phyloP scores from a whole-genome alignment of 1,140 invertebrate genomes.

The Lordiphosa mommai region DNA sequence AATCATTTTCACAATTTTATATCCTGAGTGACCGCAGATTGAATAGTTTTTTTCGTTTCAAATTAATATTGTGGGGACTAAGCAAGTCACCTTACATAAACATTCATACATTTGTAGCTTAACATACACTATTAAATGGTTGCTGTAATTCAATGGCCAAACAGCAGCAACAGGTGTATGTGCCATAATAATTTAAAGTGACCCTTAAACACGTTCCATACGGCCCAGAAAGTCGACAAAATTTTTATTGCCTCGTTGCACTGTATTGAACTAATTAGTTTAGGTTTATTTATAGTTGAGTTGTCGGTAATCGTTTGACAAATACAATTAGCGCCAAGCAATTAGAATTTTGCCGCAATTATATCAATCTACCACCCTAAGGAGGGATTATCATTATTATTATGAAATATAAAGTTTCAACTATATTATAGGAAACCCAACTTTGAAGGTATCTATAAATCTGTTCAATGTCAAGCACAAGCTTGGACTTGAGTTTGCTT shows the following conservation, averaged over 20 bases:
- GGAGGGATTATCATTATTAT: too few relatives aligned
- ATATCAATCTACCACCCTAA: too few relatives aligned
- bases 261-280: slow-evolving; percentile 41
- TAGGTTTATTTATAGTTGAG: slow-evolving; percentile 26
- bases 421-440: slow-evolving; percentile 23
- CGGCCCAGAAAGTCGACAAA: not conserved
- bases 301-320: slow-evolving; percentile 20
- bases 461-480: slow-evolving; percentile 43
- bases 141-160: not conserved
- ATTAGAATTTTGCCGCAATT: slow-evolving; percentile 36
- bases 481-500: slow-evolving; percentile 15
- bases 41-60: too few relatives aligned
- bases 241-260: slow-evolving; percentile 12
- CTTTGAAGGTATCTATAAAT: slow-evolving; percentile 25
- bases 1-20: too few relatives aligned
- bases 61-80: not conserved
- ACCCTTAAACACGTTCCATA: slow-evolving; percentile 27
- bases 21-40: too few relatives aligned
- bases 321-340: slow-evolving; percentile 18
- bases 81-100: not conserved
- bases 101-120: not conserved
- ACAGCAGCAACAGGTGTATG: not conserved
- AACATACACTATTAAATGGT: not conserved
- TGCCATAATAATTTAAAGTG: not conserved
- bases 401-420: slow-evolving; percentile 14